Evolutionary conservation across 2,113 vertebrate genomes (phyloP), one percentile per base, ranked within the genome.

Genomic region (Corvus cornix): DNA sequence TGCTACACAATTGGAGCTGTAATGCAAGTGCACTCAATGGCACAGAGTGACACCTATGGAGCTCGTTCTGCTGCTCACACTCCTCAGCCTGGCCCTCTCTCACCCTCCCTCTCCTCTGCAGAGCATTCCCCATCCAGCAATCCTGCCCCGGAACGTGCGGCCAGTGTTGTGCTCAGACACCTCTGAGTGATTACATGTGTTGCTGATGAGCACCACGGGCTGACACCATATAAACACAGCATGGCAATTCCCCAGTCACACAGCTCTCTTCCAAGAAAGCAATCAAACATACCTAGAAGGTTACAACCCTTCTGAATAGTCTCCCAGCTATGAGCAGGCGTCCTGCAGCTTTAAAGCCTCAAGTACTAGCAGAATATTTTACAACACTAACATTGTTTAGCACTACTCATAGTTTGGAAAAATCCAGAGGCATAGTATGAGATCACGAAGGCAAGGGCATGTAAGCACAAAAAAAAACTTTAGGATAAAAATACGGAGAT

Each of bases 1-100:
- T 0, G 0, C 28, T 59, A 12, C 43, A 79, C 33, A 76, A 10
- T 8, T 1, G 0, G 30, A 68, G 49, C 63, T 30, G 35, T 2
- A 83, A 62, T 9, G 13, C 28, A 80, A 93, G 24, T 17, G 33
- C 16, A 21, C 21, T 48, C 1, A 66, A 0, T 18, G 37, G 75
- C 77, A 85, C n/a, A 37, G 41, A 70, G 62, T 4, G 16, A 82
- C 90, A 51, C 39, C 62, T 30, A 11, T 2, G 30, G 79, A 72
- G 63, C 51, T 76, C 16, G 0, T 14, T 52, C 67, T 48, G 63
- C 70, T 68, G 74, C 44, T 90, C 66, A 39, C 48, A 31, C 48
- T 51, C 59, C n/a, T 35, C 44, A 72, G 52, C 17, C 48, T 55
- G 66, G 37, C 43, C 37, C 27, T n/a, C 60, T 86, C 62, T 60